Evolutionary conservation across 2,113 vertebrate genomes (phyloP), one percentile per base, ranked within the genome.

Genomic region (Tauraco erythrolophus): DNA sequence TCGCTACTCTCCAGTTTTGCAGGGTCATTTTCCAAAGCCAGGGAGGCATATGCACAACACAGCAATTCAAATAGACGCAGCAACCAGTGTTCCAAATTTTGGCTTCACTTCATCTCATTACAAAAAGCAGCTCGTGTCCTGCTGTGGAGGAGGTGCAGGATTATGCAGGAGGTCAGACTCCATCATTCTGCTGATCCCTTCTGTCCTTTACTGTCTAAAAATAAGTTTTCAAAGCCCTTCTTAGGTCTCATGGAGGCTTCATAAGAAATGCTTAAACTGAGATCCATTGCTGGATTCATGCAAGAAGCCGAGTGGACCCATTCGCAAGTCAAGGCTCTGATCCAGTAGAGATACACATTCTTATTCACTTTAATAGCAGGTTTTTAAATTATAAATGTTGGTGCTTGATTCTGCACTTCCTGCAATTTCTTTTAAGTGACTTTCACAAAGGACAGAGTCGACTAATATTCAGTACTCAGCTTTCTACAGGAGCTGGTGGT

Each of bases 91-190:
- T 95, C 70, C 65, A 68, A 89, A 87, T 93, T 93, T 93, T 97
- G 93, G 87, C 95, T 94, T 95, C 39, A 9, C 69, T 97, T 96
- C 93, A 93, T 93, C 92, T 97, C 94, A 93, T 97, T 97, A 95
- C 89, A 92, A 93, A 95, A 93, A 94, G 92, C 81, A 94, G 89
- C 69, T 96, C 89, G 56, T 84, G 84, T 82, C 89, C 89, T 93
- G 87, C 96, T 91, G 94, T 91, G 94, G 93, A 94, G 77, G 74
- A 95, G 92, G 53, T 89, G 77, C 74, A 93, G 89, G 93, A 95
- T 93, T 96, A 96, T 69, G 93, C 89, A 76, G 77, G 69, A 95
- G 93, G 84, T 94, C 94, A 96, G 77, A 78, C 84, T 96, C 60
- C 84, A 94, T 64, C 57, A 4, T 94, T 94, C 78, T 92, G 82